Conservation (phyloP, 2,113 vertebrate genomes). For the Chiloscyllium plagiosum region DNA sequence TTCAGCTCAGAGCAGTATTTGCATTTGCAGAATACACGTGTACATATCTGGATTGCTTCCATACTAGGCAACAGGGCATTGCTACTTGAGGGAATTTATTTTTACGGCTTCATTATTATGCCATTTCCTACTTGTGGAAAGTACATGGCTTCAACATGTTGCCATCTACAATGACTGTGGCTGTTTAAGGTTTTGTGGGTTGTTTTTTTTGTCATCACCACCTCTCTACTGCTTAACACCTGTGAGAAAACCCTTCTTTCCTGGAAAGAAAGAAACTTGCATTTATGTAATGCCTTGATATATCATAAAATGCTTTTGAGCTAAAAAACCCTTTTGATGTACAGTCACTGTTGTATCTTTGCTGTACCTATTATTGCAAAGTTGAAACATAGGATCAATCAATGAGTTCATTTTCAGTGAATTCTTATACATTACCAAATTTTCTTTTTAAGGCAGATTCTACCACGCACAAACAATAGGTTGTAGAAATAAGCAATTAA, state of each 20-base stretch:
- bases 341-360: background rate
- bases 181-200: background rate
- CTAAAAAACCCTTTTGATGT: background rate
- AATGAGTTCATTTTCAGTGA: background rate
- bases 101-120: background rate
- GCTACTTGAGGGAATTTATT: background rate
- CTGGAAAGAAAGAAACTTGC: background rate
- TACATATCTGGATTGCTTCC: background rate
- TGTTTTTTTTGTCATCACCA: background rate
- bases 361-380: background rate
- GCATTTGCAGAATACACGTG: background rate
- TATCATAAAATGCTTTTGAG: background rate
- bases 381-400: background rate
- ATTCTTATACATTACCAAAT: background rate
- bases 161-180: background rate
- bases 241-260: background rate
- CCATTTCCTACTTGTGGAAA: background rate
- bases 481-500: background rate
- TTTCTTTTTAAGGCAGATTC: background rate
- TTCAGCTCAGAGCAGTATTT: background rate
- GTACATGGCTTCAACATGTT: background rate
- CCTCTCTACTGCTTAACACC: background rate
- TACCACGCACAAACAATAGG: background rate
- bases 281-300: background rate
- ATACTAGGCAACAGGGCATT: background rate